phyloP scores from a whole-genome alignment of 2,888 invertebrate species.

The Polyploca ridens region DNA sequence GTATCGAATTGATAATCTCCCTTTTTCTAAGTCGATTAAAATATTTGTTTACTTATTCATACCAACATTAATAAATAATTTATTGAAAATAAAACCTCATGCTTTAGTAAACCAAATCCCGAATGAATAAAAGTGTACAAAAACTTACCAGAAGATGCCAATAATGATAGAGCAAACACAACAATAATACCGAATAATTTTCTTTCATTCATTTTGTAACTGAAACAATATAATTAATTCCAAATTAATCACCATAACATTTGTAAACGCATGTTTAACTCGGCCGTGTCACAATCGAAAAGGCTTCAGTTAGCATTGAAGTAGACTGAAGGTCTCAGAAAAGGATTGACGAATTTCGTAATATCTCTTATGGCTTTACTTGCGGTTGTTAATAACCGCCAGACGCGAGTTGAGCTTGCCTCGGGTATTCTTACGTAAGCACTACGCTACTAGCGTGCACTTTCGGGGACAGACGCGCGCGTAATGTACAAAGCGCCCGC shows the following conservation, averaged over 20 bases:
- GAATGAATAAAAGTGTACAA: not conserved
- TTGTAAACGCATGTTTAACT: conserved; percentile 60
- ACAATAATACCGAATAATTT: conserved; percentile 52
- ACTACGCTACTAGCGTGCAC: conserved; percentile 63
- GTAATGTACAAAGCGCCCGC: conserved; percentile 60
- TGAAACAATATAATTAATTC: conserved; percentile 38
- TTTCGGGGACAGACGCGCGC: conserved; percentile 66
- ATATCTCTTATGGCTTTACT: conserved; percentile 51
- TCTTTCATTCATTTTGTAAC: conserved; percentile 54
- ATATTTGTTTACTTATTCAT: too few relatives aligned
- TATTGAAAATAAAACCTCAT: too few relatives aligned
- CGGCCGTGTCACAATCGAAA: conserved; percentile 56
- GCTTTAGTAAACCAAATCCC: not conserved
- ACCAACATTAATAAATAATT: too few relatives aligned
- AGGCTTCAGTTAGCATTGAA: conserved; percentile 67
- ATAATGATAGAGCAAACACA: conserved; percentile 54
- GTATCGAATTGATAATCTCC: too few relatives aligned
- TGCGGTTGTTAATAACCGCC: conserved; percentile 50
- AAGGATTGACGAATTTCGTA: conserved; percentile 69
- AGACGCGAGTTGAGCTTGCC: conserved; percentile 35
- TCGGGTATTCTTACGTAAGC: conserved; percentile 51
- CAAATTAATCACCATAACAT: conserved; percentile 59
- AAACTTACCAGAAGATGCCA: conserved; percentile 62
- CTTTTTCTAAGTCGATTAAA: too few relatives aligned
- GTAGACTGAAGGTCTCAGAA: conserved; percentile 59